Evolutionary conservation across 23 tunicate genomes (phyloP).

Genomic region (Diplosoma virens): DNA sequence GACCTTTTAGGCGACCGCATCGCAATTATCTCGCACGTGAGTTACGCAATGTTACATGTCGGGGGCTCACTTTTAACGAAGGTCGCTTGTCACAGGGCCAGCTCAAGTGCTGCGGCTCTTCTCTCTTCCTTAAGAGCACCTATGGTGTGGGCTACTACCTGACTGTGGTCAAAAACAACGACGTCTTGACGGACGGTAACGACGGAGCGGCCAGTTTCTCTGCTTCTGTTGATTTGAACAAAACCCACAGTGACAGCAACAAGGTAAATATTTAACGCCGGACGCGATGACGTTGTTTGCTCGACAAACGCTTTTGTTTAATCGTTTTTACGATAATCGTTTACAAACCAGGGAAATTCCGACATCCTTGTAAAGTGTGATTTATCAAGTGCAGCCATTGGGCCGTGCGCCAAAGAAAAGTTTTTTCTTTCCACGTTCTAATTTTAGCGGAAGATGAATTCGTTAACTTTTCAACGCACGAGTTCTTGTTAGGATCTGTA

Average conservation of each 20-base stretch:
- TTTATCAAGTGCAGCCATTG: too few species aligned
- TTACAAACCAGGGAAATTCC: too few species aligned
- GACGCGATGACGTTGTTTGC: too few species aligned
- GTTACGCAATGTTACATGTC: neutral
- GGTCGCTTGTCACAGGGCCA: constrained; percentile 46
- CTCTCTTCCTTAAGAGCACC: constrained; percentile 78
- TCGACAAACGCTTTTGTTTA: too few species aligned
- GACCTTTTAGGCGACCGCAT: constrained; percentile 96
- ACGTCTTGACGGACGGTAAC: neutral
- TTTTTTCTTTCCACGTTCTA: too few species aligned
- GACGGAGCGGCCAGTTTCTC: neutral
- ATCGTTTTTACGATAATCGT: too few species aligned
- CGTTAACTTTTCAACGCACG: too few species aligned
- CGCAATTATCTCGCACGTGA: constrained; percentile 83
- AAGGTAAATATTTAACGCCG: too few species aligned
- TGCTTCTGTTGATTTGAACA: neutral
- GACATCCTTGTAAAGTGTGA: too few species aligned
- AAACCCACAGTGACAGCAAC: constrained; percentile 15
- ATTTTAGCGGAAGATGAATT: too few species aligned
- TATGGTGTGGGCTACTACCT: constrained; percentile 95
- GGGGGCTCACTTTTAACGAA: neutral
- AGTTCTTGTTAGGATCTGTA: too few species aligned
- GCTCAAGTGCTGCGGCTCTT: constrained; percentile 96
- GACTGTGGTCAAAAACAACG: constrained; percentile 62
- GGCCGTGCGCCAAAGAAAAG: too few species aligned